Conservation (phyloP, 1,140 invertebrate species). For the Bombus vancouverensis region DNA sequence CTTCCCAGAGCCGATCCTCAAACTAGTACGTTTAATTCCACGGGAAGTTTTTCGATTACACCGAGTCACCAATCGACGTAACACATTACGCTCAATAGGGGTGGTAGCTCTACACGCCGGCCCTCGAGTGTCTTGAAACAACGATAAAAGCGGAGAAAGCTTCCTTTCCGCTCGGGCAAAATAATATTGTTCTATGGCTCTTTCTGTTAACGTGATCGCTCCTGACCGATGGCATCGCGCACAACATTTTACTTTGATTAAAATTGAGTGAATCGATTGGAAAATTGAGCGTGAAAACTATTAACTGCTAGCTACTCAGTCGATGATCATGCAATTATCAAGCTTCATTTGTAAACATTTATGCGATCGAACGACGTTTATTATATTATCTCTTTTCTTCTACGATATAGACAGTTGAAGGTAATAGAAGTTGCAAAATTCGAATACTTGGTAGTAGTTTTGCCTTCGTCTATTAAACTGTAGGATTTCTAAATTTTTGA, state of each 20-base stretch:
- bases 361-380: background rate
- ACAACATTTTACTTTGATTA: background rate
- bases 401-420: too few relatives aligned
- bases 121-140: constrained; percentile 12
- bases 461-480: too few relatives aligned
- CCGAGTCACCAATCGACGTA: constrained; percentile 47
- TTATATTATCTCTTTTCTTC: too few relatives aligned
- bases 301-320: background rate
- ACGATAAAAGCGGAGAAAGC: constrained; percentile 24
- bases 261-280: background rate
- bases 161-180: background rate
- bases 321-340: background rate
- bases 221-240: background rate
- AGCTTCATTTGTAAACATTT: background rate
- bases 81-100: constrained; percentile 28
- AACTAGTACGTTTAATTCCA: constrained; percentile 41
- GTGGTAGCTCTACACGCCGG: constrained; percentile 2
- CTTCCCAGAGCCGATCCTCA: background rate
- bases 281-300: background rate
- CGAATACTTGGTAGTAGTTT: too few relatives aligned
- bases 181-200: constrained; percentile 27
- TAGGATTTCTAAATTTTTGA: too few relatives aligned
- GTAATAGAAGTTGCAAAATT: too few relatives aligned
- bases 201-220: background rate
- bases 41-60: constrained; percentile 51